Evolutionary conservation across 2,797 vertebrate genomes (phyloP).

Genomic region (Neostethus bicornis): DNA sequence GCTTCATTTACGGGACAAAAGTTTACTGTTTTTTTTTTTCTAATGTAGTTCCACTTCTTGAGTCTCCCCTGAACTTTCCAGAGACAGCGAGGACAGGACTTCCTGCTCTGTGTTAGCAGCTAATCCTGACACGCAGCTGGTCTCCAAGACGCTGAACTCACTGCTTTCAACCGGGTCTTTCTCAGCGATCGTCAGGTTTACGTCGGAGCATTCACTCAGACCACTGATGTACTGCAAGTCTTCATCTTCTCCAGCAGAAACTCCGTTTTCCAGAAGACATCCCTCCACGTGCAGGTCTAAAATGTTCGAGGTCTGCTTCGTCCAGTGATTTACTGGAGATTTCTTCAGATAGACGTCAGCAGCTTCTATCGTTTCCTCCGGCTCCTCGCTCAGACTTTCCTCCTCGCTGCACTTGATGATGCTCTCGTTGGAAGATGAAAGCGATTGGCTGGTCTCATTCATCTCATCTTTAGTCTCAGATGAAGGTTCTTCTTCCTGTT

Average conservation of each 20-base stretch:
- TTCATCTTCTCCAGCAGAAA: conserved; percentile 8
- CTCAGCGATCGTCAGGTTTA: conserved; percentile 2
- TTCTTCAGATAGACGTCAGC: conserved; percentile 27
- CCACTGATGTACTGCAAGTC: conserved; percentile 12
- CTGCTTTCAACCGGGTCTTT: conserved; percentile 46
- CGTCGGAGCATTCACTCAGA: conserved; percentile 20
- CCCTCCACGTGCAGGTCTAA: conserved; percentile 46
- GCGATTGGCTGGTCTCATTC: conserved; percentile 35
- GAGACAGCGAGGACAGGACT: conserved; percentile 4
- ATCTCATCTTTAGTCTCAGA: conserved; percentile 1
- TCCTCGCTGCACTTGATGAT: conserved; percentile 66
- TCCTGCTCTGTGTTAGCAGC: conserved; percentile 20
- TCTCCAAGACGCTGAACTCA: conserved; percentile 60
- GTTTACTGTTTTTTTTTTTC: conserved; percentile 24
- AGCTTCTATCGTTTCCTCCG: conserved; percentile 7
- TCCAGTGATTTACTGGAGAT: conserved; percentile 9
- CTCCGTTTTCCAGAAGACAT: conserved; percentile 5
- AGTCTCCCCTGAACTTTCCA: conserved; percentile 37
- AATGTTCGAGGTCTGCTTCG: conserved; percentile 31
- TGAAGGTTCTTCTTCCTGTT: conserved; percentile 12
- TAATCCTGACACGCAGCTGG: conserved; percentile 15
- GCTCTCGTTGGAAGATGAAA: conserved; percentile 59
- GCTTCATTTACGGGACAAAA: conserved; percentile 15
- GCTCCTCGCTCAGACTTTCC: conserved; percentile 37
- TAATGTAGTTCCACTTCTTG: conserved; percentile 36